A percentile compares a stretch with the other conserved stretches of the same genome.
These are phyloP conservation scores for Pituophis catenifer DNA, from an alignment of 2,113 vertebrate genomes.

Conservation along the genomic window DNA sequence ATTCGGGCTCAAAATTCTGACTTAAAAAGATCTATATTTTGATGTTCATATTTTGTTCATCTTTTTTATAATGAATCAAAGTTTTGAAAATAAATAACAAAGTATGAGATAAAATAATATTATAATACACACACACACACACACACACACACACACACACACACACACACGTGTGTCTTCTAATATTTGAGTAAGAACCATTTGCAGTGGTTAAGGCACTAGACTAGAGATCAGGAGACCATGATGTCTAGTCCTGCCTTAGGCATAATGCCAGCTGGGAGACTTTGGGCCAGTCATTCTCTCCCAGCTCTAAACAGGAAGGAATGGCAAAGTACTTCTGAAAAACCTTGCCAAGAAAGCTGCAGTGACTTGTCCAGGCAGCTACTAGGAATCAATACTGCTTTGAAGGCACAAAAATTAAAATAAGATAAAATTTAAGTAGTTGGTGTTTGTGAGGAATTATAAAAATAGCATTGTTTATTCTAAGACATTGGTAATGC, in stretches of 20 bases:
- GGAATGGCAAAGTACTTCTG: not conserved
- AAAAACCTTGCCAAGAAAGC: not conserved
- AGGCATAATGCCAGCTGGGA: not conserved
- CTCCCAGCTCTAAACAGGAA: not conserved
- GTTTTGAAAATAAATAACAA: not conserved
- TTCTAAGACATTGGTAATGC: not conserved
- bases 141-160: not conserved
- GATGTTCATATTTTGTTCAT: not conserved
- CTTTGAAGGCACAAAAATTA: not conserved
- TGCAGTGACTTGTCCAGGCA: not conserved
- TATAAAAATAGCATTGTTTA: not conserved
- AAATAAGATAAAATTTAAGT: not conserved
- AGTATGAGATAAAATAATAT: not conserved
- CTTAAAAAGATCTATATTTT: not conserved
- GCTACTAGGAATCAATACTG: not conserved
- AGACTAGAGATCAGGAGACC: not conserved
- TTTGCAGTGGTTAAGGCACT: not conserved
- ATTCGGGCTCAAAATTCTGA: not conserved
- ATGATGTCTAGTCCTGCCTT: not conserved
- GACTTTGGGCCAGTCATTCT: not conserved
- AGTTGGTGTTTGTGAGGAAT: not conserved
- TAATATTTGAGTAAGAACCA: not conserved
- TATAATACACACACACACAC: not conserved
- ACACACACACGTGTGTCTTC: not conserved
- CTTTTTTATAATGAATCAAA: not conserved